Conservation (phyloP, 30 jellyfish, hydroid and myxozoan genomes). For the Aurelia sp. region DNA sequence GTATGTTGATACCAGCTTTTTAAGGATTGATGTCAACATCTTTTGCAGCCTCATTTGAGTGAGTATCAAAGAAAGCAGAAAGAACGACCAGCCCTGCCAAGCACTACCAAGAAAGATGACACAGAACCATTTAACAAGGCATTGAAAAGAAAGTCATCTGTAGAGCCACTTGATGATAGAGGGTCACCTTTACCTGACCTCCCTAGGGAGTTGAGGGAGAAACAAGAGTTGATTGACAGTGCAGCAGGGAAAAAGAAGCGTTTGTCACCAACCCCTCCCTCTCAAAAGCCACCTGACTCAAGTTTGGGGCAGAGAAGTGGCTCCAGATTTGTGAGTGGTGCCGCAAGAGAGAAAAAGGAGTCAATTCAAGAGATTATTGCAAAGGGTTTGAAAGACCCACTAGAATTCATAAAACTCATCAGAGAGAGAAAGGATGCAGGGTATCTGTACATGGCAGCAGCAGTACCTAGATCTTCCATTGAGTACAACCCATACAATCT, state of each 20-base stretch:
- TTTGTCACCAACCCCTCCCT: conserved; percentile 57
- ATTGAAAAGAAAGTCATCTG: conserved; percentile 67
- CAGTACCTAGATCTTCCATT: conserved; percentile 85
- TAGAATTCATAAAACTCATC: conserved; percentile 66
- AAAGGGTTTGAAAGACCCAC: conserved; percentile 68
- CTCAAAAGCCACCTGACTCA: conserved; percentile 15
- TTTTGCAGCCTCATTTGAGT: conserved; percentile 84
- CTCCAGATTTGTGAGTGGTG: conserved; percentile 18
- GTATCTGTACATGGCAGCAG: conserved; percentile 91
- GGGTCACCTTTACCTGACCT: conserved; percentile 94
- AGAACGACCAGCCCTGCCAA: conserved; percentile 47
- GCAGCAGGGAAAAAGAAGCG: conserved; percentile 58
- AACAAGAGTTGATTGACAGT: conserved; percentile 67
- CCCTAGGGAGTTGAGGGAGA: conserved; percentile 84
- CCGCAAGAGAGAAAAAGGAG: conserved; percentile 19
- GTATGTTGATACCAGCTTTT: not conserved
- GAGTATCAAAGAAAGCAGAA: conserved; percentile 86
- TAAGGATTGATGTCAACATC: not conserved
- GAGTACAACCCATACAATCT: conserved; percentile 90
- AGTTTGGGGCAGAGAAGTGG: conserved; percentile 26
- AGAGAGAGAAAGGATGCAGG: conserved; percentile 87
- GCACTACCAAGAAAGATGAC: conserved; percentile 1
- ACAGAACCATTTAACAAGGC: conserved; percentile 68
- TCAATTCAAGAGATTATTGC: conserved; percentile 67
- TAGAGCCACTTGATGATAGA: conserved; percentile 79